Evolutionary conservation across 2,797 vertebrate species (phyloP).

Genomic region (Tapirus indicus): DNA sequence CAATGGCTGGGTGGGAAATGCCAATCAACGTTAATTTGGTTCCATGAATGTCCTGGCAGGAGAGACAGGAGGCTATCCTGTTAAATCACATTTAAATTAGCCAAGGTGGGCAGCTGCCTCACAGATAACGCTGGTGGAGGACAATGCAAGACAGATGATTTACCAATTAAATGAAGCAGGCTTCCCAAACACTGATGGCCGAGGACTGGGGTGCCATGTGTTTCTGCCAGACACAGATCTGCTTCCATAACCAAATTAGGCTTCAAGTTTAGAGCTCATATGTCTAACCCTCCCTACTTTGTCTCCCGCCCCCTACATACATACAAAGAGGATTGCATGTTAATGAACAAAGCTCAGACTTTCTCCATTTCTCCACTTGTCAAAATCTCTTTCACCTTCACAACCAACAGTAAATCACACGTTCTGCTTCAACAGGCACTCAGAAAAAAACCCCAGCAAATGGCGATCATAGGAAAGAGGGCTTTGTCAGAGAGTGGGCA

Average conservation of each 20-base stretch:
- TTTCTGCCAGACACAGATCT: conserved; percentile 79
- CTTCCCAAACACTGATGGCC: conserved; percentile 79
- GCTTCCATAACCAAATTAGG: conserved; percentile 84
- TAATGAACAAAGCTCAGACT: conserved; percentile 81
- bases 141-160: conserved; percentile 83
- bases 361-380: conserved; percentile 83
- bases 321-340: conserved; percentile 74
- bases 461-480: conserved; percentile 64
- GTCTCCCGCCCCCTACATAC: neutral
- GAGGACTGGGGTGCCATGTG: conserved; percentile 79
- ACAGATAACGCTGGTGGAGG: conserved; percentile 72
- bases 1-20: conserved; percentile 37
- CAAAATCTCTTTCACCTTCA: conserved; percentile 81
- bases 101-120: conserved; percentile 82
- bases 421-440: conserved; percentile 78
- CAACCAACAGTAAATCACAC: conserved; percentile 79
- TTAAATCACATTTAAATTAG: conserved; percentile 83
- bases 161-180: conserved; percentile 82
- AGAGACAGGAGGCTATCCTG: conserved; percentile 73
- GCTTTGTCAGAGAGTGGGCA: conserved; percentile 61
- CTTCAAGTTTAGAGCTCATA: conserved; percentile 78
- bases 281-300: conserved; percentile 48
- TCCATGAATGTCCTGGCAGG: conserved; percentile 71
- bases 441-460: conserved; percentile 67
- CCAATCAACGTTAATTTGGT: conserved; percentile 75